Percentiles rank a stretch among this genome's conserved stretches.
These are phyloP conservation scores for Ia io DNA, from an alignment of 2,113 vertebrate species.

Conservation along the genomic window DNA sequence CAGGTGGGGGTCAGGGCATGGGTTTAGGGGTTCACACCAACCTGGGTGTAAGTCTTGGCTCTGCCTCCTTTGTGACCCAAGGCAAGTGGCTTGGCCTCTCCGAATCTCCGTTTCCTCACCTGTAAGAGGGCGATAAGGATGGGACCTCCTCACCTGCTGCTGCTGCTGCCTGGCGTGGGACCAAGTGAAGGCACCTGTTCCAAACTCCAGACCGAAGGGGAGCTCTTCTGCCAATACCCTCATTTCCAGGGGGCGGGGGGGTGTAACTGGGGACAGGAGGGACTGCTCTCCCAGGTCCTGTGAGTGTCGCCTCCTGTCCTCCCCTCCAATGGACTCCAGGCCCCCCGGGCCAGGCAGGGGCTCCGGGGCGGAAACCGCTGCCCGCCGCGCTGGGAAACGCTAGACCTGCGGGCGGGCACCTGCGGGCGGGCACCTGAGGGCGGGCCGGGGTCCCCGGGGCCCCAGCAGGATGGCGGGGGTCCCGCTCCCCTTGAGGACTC, in stretches of 20 bases:
- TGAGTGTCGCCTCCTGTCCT: background rate
- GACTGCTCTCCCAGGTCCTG: background rate
- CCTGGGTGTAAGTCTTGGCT: slow-evolving; percentile 14
- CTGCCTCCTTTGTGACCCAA: background rate
- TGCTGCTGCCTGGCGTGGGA: background rate
- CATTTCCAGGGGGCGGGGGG: background rate
- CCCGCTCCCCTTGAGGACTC: background rate
- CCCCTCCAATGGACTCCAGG: background rate
- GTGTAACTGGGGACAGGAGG: background rate
- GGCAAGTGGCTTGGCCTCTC: background rate
- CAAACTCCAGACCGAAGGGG: background rate
- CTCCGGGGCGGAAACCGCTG: background rate
- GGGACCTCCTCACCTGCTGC: background rate
- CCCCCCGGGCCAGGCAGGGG: background rate
- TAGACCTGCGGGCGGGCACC: background rate
- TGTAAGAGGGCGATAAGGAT: background rate
- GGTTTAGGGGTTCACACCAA: background rate
- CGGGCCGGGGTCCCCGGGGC: background rate
- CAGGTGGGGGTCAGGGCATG: no score
- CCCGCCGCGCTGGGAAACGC: no score
- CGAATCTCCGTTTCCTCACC: slow-evolving; percentile 7
- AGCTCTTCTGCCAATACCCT: background rate
- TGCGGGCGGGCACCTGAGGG: background rate
- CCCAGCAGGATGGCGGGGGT: background rate
- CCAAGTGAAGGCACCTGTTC: background rate